Percentiles rank a stretch among this genome's conserved stretches.
Evolutionary conservation across 2,113 vertebrate genomes (phyloP).

Genomic region (Promerops cafer): DNA sequence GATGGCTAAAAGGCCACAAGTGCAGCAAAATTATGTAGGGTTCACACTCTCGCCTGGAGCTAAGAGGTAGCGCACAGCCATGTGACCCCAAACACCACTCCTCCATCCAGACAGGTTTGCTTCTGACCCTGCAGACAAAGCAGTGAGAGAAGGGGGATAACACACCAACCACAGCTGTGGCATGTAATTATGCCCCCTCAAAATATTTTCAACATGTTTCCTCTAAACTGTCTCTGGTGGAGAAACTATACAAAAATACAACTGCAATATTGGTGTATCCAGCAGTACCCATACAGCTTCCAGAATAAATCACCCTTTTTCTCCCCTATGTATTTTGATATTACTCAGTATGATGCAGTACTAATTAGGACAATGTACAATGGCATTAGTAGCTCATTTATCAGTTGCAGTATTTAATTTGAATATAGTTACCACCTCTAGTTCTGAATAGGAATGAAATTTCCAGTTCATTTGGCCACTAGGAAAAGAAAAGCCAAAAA

Average conservation of each 20-base stretch:
- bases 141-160: background rate
- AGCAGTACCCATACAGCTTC: background rate
- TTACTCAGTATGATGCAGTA: background rate
- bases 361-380: background rate
- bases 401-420: background rate
- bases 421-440: background rate
- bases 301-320: background rate
- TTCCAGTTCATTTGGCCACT: background rate
- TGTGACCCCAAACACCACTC: background rate
- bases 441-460: background rate
- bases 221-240: background rate
- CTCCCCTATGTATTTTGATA: background rate
- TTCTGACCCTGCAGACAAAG: background rate
- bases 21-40: background rate
- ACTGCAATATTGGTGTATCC: background rate
- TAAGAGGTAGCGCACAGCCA: background rate
- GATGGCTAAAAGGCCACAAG: background rate
- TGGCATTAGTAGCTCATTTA: background rate
- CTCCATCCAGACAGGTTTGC: background rate
- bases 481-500: background rate
- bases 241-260: background rate
- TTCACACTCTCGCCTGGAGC: background rate
- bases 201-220: background rate
- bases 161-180: accelerated
- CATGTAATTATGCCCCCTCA: background rate